Evolutionary conservation across 2,113 vertebrate species (phyloP).

Genomic region (Laterallus jamaicensis): DNA sequence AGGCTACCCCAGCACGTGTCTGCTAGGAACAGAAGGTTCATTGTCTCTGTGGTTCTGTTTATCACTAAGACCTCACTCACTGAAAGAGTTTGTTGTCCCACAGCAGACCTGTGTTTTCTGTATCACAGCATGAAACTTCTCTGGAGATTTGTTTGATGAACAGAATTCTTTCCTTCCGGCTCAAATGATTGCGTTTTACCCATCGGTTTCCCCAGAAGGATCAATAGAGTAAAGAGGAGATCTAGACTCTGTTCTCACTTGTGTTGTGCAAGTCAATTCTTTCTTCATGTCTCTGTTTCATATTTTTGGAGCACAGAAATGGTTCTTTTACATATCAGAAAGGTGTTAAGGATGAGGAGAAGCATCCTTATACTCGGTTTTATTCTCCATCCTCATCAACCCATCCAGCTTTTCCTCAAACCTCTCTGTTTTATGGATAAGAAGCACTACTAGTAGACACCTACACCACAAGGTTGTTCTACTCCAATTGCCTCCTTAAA

Average conservation of each 20-base stretch:
- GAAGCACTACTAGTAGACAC: neutral
- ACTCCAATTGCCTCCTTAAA: neutral
- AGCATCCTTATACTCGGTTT: fast-evolving
- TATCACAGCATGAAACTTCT: slow-evolving; percentile 14
- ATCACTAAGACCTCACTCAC: neutral
- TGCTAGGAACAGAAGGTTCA: neutral
- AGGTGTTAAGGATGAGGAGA: neutral
- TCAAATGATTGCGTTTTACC: neutral
- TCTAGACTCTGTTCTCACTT: neutral
- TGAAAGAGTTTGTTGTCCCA: slow-evolving; percentile 23
- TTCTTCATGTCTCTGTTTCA: neutral
- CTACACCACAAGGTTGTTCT: neutral
- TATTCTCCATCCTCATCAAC: neutral
- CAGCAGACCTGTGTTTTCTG: neutral
- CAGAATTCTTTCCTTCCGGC: neutral
- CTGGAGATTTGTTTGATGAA: neutral
- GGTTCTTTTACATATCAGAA: neutral
- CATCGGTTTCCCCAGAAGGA: neutral
- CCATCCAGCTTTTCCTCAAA: neutral
- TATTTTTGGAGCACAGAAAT: neutral
- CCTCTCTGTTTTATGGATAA: neutral
- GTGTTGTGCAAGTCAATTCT: neutral
- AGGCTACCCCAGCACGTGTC: neutral
- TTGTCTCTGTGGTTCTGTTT: neutral
- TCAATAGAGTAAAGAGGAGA: neutral